Base-by-base conservation (phyloP, 2,888 invertebrate genomes). In the Xanthia icteritia region DNA sequence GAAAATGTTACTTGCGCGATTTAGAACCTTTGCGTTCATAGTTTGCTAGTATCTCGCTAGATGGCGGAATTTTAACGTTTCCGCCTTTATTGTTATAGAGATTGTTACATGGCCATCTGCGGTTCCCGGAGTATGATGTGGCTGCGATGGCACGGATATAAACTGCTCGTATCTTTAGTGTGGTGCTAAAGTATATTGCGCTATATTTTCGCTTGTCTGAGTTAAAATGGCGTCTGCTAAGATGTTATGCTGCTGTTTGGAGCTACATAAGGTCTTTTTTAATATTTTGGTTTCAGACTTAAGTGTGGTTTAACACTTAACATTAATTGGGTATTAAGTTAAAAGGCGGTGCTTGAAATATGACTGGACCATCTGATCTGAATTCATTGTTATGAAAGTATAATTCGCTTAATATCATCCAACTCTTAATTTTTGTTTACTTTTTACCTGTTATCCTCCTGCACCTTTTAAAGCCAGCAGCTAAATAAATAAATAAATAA, bases 61-160 rank as follows among this genome's bases (percentile, higher is more conserved):
- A 77, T 84, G 76, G 81, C 74, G 60, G 20, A 39, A 63, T 63
- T 86, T 79, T 70, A 84, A 83, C n/a, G 68, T 56, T 79, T 75
- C 58, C 64, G 56, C 67, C 63, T 77, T 81, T 84, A 86, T 66
- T 69, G 66, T 84, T 84, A 85, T 84, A 81, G 70, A 85, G 74
- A 85, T 85, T 85, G 85, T 85, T 85, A 85, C 87, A 85, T 70
- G 56, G 73, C 85, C 82, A 85, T 85, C 85, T 77, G 87, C 31
- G 82, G 77, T 82, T 71, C 86, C 39, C 65, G 31, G 83, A 81
- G 85, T 77, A 77, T 82, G 82, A 81, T 85, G 87, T 77, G 85
- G 73, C 75, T 69, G 69, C 60, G 61, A 72, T 70, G 69, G 74
- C 74, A 42, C 17, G 84, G 77, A 67, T 87, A 87, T 85, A 85